A percentile compares a stretch with the other conserved stretches of the same genome.
phyloP scores from a whole-genome alignment of 2,888 invertebrate species.

The Tridacna gigas region DNA sequence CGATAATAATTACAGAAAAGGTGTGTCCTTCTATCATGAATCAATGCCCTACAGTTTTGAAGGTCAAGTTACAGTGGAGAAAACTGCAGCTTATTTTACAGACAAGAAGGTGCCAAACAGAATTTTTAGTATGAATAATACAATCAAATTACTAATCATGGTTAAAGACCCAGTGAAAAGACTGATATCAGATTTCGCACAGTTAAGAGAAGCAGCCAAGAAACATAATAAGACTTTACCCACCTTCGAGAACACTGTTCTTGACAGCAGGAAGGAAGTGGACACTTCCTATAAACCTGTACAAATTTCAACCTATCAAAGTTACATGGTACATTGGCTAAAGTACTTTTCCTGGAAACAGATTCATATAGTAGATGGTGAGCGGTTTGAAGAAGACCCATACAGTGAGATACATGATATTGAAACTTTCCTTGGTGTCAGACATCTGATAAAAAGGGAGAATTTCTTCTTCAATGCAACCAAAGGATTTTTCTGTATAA shows the following conservation, averaged over 20 bases:
- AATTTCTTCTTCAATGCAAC: constrained; percentile 98
- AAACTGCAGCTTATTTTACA: constrained; percentile 98
- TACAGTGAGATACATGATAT: constrained; percentile 72
- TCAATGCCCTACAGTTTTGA: constrained; percentile 97
- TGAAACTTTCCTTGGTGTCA: constrained; percentile 77
- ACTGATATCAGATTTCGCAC: constrained; percentile 98
- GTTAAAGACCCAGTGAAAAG: constrained; percentile 97
- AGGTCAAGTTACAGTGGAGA: constrained; percentile 97
- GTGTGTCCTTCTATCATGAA: constrained; percentile 94
- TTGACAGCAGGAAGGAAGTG: constrained; percentile 82
- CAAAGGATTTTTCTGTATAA: constrained; percentile 96
- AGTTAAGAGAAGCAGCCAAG: constrained; percentile 87
- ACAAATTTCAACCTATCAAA: constrained; percentile 77
- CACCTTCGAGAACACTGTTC: constrained; percentile 82
- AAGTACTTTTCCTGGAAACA: constrained; percentile 96
- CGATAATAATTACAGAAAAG: constrained; percentile 91
- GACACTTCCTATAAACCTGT: constrained; percentile 84
- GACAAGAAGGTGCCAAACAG: constrained; percentile 96
- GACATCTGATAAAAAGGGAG: constrained; percentile 85
- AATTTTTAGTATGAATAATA: constrained; percentile 96
- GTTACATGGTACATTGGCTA: constrained; percentile 95
- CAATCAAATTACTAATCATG: constrained; percentile 94
- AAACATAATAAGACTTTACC: constrained; percentile 68
- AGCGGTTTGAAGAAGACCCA: constrained; percentile 74
- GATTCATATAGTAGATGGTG: constrained; percentile 93